Evolutionary conservation across 2,113 vertebrate species (phyloP), one percentile per base, ranked within the genome.

Genomic region (Mungos mungo): DNA sequence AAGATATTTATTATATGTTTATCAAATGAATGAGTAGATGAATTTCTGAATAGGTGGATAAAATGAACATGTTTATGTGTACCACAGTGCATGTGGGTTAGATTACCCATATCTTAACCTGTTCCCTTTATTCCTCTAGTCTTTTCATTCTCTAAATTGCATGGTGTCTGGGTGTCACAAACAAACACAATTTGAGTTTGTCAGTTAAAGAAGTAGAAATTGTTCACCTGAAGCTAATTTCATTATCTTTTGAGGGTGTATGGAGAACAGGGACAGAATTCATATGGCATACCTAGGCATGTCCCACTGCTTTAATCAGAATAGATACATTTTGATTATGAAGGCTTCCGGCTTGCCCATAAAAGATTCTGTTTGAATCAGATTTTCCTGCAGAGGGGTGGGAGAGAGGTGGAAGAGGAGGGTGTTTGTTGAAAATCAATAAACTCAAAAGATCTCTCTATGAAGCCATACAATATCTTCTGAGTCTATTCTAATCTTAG

Each of bases 201-300:
- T 80, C 38, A 86, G 35, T 65, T 60, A n/a, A 68, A 90, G 84
- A 66, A 57, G 6, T 27, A 82, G 41, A 79, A 69, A 18, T 21
- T 86, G 29, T 81, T 69, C 41, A 85, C 19, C 23, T 29, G 11
- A 93, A 77, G 8, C 2, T 69, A 45, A n/a, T 63, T 69, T 77
- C 33, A 79, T 5, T 19, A 4, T 60, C n/a, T 79, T n/a, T 18
- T 12, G 23, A 14, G 1, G 16, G 1, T 5, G 0, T 7, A 2
- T 14, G 35, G 23, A 29, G 47, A 50, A 31, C 5, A 57, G 31
- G 52, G 31, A 57, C 13, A 5, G 16, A 10, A 68, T 14, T 84
- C 52, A 54, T 25, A 38, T 2, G 31, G 14, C 52, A 69, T 47
- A 38, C 12, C 27, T 79, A 76, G 19, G 21, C n/a, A 66, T 31